Base-by-base conservation (phyloP, 64 coral and sea anemone genomes). In the Montipora capricornis region DNA sequence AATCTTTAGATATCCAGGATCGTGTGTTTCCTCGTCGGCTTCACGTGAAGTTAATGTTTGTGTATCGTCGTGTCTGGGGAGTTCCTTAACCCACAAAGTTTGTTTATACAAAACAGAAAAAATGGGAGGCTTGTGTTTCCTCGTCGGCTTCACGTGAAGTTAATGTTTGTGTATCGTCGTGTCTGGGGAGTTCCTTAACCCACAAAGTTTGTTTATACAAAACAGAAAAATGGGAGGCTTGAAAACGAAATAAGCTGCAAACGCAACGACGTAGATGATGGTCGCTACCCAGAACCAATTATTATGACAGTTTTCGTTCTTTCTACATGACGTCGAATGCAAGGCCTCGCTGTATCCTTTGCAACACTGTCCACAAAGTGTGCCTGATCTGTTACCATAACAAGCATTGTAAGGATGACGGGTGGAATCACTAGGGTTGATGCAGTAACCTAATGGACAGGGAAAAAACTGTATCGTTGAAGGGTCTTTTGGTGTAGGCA, bases 1-100 rank as follows among this genome's bases (percentile, higher is more conserved):
- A 17, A 97, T 97, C 29, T 97, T 95, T 19, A 95, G 44, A 77
- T 89, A 97, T 78, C 93, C 96, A 14, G 74, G 6, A 59, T 92
- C 82, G 78, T 80, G 45, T 73, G 47, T 50, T 19, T 70, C 19
- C 47, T 50, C 8, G 17, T 50, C 20, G 0, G n/a, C 45, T 22
- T 73, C 45, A 12, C 74, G 37, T 19, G 24, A 3, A 37, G 29
- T 37, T 37, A 37, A 37, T 37, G 29, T 37, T 37, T 37, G 29
- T 37, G 29, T 1, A 44, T 52, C 14, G 4, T 6, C 20, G 0
- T 8, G 1, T 16, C 10, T 13, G 4, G 20, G 2, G n/a, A 1
- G 80, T 5, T 64, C 67, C 12, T n/a, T 60, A 62, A 93, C 90
- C 95, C 95, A 96, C 2, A 96, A 26, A 4, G 76, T 79, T 6